Conservation (phyloP, 1,140 invertebrate species). For the Calliopsis andreniformis region DNA sequence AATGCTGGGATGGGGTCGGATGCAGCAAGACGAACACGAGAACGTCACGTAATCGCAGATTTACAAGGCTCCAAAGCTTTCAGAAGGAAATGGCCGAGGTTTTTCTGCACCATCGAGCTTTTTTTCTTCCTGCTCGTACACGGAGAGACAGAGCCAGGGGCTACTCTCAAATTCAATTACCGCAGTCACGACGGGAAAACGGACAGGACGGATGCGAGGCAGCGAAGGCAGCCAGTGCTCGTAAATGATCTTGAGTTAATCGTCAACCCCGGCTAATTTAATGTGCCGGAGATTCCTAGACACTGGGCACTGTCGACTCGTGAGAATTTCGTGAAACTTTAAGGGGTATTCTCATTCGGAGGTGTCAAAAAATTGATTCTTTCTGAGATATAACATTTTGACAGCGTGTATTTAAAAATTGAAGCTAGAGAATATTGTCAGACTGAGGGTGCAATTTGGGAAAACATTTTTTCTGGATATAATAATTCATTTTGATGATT, state of each 20-base stretch:
- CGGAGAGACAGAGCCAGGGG: slow-evolving; percentile 13
- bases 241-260: slow-evolving; percentile 70
- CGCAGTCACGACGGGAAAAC: slow-evolving; percentile 24
- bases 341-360: slow-evolving; percentile 1
- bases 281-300: slow-evolving; percentile 34
- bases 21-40: neutral
- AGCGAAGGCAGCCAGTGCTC: slow-evolving; percentile 44
- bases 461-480: too few relatives aligned
- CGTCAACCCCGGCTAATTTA: slow-evolving; percentile 59
- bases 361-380: too few relatives aligned
- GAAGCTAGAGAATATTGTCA: too few relatives aligned
- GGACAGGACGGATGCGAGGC: slow-evolving; percentile 16
- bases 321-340: slow-evolving; percentile 29
- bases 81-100: neutral
- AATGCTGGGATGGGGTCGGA: neutral
- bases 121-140: neutral
- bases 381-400: too few relatives aligned
- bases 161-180: slow-evolving; percentile 69
- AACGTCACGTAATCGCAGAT: neutral
- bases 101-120: neutral
- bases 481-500: too few relatives aligned
- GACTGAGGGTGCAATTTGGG: too few relatives aligned
- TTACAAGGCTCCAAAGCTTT: too few relatives aligned
- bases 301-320: neutral
- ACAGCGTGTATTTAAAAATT: too few relatives aligned